Percentiles rank a stretch among this genome's conserved stretches.
Conservation (phyloP, 2,888 invertebrate genomes). For the Acleris sparsana region DNA sequence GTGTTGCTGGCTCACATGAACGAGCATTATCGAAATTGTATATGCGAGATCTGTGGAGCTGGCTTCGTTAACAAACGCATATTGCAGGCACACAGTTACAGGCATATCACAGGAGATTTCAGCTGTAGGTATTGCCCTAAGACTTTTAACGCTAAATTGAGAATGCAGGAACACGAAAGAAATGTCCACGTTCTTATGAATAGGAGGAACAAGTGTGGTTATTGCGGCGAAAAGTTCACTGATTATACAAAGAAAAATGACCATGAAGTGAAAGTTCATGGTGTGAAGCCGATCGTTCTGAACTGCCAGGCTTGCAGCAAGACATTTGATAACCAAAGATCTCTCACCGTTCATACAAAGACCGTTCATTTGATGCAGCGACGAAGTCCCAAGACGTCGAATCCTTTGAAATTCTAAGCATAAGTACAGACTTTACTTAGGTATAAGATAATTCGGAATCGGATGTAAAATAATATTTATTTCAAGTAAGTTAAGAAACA, state of each 20-base stretch:
- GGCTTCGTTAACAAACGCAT: constrained; percentile 67
- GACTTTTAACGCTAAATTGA: constrained; percentile 54
- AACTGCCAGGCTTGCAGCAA: constrained; percentile 75
- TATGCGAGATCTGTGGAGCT: constrained; percentile 77
- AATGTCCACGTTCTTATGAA: constrained; percentile 52
- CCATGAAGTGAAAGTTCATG: constrained; percentile 65
- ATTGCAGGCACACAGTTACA: constrained; percentile 54
- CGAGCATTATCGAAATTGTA: constrained; percentile 66
- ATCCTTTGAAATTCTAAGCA: constrained; percentile 24
- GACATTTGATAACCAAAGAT: constrained; percentile 73
- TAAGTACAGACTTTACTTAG: not conserved
- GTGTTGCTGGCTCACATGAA: constrained; percentile 63
- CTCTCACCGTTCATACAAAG: constrained; percentile 73
- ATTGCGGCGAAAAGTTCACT: constrained; percentile 63
- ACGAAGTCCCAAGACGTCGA: constrained; percentile 25
- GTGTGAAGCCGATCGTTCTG: constrained; percentile 63
- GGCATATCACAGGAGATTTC: constrained; percentile 60
- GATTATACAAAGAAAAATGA: constrained; percentile 68
- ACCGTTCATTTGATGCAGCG: constrained; percentile 60
- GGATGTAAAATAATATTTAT: too few species aligned
- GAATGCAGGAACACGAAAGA: constrained; percentile 54
- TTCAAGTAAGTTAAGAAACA: too few species aligned
- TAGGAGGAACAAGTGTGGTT: constrained; percentile 58
- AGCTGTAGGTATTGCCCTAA: constrained; percentile 53
- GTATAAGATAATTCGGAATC: too few species aligned